A percentile compares a stretch with the other conserved stretches of the same genome.
These are phyloP conservation scores for Drosophila yooni DNA, from an alignment of 2,888 invertebrate genomes.

Conservation along the genomic window DNA sequence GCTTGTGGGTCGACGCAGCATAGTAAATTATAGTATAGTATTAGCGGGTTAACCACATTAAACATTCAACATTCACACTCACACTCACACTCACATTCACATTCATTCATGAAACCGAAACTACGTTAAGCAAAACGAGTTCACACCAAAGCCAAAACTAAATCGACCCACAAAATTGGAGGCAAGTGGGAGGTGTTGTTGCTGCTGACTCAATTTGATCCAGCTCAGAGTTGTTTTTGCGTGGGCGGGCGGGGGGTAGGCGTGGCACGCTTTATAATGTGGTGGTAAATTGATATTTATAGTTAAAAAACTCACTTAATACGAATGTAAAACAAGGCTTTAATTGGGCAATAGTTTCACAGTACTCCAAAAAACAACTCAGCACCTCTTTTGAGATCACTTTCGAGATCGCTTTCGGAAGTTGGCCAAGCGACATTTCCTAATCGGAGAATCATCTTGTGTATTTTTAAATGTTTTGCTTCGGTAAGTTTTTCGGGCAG, in stretches of 20 bases:
- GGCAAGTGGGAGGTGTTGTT: slow-evolving; percentile 22
- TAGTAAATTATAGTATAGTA: slow-evolving; percentile 54
- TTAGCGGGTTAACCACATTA: slow-evolving; percentile 41
- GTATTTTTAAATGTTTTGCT: slow-evolving; percentile 32
- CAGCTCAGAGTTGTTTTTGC: slow-evolving; percentile 23
- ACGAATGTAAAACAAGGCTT: slow-evolving; percentile 4
- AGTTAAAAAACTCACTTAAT: slow-evolving; percentile 39
- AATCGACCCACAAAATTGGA: slow-evolving; percentile 38
- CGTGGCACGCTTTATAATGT: slow-evolving; percentile 32
- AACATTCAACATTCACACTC: slow-evolving; percentile 10
- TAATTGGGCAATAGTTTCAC: slow-evolving; percentile 16
- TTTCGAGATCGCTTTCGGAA: slow-evolving; percentile 69
- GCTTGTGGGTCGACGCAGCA: slow-evolving; percentile 13
- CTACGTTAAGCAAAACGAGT: slow-evolving; percentile 50
- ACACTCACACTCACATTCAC: neutral
- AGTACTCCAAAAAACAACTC: neutral
- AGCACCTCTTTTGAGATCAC: slow-evolving; percentile 37
- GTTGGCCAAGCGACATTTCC: slow-evolving; percentile 57
- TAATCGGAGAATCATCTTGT: slow-evolving; percentile 17
- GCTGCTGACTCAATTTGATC: slow-evolving; percentile 15
- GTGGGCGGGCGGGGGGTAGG: slow-evolving; percentile 35
- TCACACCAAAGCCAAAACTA: slow-evolving; percentile 34
- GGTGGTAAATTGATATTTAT: slow-evolving; percentile 51
- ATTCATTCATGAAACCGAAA: slow-evolving; percentile 63
- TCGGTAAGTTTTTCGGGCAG: slow-evolving; percentile 32